phyloP scores from a whole-genome alignment of 2,888 invertebrate species.

The Spilarctia lutea region DNA sequence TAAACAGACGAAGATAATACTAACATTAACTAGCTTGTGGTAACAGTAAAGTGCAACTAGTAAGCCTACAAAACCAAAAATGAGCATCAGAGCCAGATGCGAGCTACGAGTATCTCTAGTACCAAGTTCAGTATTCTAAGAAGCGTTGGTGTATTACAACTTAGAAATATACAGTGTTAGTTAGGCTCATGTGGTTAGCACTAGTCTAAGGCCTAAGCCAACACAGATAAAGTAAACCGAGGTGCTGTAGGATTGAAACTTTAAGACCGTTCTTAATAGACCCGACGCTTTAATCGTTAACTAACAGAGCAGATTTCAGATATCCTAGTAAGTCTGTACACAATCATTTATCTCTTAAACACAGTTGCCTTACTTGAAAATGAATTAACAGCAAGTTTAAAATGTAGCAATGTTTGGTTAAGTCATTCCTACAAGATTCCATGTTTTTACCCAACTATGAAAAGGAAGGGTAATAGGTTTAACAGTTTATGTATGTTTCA shows the following conservation, averaged over 20 bases:
- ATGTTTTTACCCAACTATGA: no score
- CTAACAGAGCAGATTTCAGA: not conserved
- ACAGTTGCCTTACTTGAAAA: not conserved
- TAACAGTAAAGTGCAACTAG: conserved; percentile 8
- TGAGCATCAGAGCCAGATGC: not conserved
- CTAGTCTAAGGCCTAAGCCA: not conserved
- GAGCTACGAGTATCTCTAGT: not conserved
- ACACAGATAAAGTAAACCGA: not conserved
- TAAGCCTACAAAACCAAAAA: not conserved
- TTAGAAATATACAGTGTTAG: not conserved
- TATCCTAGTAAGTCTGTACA: not conserved
- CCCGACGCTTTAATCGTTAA: not conserved
- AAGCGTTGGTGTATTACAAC: not conserved
- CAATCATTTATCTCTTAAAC: not conserved
- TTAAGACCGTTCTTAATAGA: not conserved
- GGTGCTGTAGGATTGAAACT: not conserved
- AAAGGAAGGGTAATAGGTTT: no score
- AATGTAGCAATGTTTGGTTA: no score
- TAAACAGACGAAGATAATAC: conserved; percentile 28
- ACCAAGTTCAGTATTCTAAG: not conserved
- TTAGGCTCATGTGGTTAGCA: not conserved
- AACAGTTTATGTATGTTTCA: no score
- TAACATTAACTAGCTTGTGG: conserved; percentile 2
- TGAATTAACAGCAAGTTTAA: not conserved
- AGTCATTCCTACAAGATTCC: no score